phyloP scores from a whole-genome alignment of 2,888 invertebrate genomes.

The Caenorhabditis sp. region DNA sequence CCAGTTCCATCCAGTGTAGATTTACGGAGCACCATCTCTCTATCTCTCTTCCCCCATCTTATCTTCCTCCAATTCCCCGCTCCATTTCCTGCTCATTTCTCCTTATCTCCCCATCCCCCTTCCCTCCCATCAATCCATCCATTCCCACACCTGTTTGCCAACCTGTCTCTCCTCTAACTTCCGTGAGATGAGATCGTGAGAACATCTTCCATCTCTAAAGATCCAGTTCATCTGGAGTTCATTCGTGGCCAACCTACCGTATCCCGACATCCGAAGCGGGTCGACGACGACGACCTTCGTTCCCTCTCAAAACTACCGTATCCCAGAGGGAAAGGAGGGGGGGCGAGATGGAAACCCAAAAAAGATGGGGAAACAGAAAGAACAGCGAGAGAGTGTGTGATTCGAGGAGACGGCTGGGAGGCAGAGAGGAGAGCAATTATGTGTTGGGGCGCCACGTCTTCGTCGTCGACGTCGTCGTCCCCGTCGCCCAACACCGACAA shows the following conservation, averaged over 20 bases:
- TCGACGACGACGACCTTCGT: no score
- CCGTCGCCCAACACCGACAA: slow-evolving; percentile 45
- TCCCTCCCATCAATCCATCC: background rate
- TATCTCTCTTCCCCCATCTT: background rate
- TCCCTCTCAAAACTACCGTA: slow-evolving; percentile 54
- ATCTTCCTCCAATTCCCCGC: no score
- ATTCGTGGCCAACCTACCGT: slow-evolving; percentile 19
- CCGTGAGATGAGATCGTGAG: no score
- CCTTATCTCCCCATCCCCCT: background rate
- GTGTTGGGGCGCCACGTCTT: slow-evolving; percentile 50
- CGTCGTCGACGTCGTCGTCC: background rate
- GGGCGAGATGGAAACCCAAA: no score
- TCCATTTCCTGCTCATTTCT: no score
- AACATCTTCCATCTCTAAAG: no score
- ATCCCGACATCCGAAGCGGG: no score
- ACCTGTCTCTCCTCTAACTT: no score
- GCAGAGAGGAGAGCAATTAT: slow-evolving; percentile 52
- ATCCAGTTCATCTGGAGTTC: background rate
- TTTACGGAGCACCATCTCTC: background rate
- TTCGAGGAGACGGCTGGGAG: slow-evolving; percentile 12
- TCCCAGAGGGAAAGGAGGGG: no score
- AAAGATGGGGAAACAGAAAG: slow-evolving; percentile 8
- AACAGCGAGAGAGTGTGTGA: slow-evolving; percentile 38
- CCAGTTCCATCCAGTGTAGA: no score
- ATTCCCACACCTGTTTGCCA: no score